phyloP scores from a whole-genome alignment of 2,888 invertebrate genomes.

The Cephus pulcher region DNA sequence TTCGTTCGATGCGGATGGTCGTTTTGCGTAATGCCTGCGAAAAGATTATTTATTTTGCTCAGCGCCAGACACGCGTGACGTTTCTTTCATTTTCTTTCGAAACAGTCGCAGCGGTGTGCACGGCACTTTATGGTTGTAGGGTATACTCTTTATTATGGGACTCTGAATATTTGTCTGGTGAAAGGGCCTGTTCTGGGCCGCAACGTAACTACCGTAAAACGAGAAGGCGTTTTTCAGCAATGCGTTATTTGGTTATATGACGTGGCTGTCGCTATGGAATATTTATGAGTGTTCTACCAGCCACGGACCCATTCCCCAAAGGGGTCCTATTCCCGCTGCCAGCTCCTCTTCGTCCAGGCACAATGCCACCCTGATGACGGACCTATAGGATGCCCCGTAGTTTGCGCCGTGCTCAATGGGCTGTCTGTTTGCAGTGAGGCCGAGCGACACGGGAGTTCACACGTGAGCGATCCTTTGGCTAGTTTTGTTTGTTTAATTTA shows the following conservation, averaged over 20 bases:
- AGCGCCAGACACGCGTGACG: not conserved
- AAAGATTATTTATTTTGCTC: not conserved
- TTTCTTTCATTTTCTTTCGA: not conserved
- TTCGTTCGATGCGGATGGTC: not conserved
- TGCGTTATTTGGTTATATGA: not conserved
- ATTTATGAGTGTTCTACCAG: slow-evolving; percentile 19
- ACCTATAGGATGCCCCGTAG: slow-evolving; percentile 40
- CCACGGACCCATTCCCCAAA: not conserved
- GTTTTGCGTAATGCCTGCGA: not conserved
- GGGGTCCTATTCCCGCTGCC: not conserved
- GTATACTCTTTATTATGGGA: not conserved
- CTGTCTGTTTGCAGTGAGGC: slow-evolving; percentile 48
- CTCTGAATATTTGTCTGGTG: not conserved
- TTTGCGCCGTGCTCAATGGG: slow-evolving; percentile 46
- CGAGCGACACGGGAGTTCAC: slow-evolving; percentile 40
- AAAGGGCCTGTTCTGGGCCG: not conserved
- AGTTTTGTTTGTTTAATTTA: slow-evolving; percentile 57
- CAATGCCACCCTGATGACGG: slow-evolving; percentile 54
- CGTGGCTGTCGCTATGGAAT: slow-evolving; percentile 1
- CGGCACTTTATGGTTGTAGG: not conserved
- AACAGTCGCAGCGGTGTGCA: not conserved
- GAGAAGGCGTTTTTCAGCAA: not conserved
- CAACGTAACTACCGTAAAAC: not conserved
- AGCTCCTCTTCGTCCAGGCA: slow-evolving; percentile 34
- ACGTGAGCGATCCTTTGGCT: slow-evolving; percentile 23